Evolutionary conservation across 2,797 vertebrate species (phyloP), one percentile per base, ranked within the genome.

Genomic region (Muscicapa striata): DNA sequence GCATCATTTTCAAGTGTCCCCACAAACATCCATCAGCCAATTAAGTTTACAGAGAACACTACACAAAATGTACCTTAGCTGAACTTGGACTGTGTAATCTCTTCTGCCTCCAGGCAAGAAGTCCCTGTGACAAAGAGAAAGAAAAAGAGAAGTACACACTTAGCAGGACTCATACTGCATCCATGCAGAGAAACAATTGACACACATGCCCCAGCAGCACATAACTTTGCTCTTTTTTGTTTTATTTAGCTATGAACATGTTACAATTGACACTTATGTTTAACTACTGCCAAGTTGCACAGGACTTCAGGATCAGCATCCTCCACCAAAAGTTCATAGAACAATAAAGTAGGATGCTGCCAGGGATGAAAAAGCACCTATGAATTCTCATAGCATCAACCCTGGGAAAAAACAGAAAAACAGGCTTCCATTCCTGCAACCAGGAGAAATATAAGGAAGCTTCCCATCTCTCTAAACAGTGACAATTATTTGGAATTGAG

Each of bases 81-180:
- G 99, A 95, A 99, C 99, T 95, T 99, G 99, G 81, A 99, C 99
- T 95, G 99, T 99, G 43, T 99, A 99, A 97, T 99, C 99, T 94
- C 99, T 98, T 96, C 99, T 98, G 74, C 99, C 99, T 38, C 99
- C 99, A 38, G 99, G 99, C 90, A 99, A 98, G 94, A 99, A 99
- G 97, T 99, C 99, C 97, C 99, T 99, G 87, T 93, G 83, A 57
- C 68, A 95, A 75, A 63, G 12, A 52, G 9, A 57, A 54, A 80
- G 78, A 72, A 68, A 76, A 49, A 93, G 87, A 82, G 2, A 91
- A 72, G 75, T 8, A 18, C 6, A 13, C 11, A 16, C 38, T 97
- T 86, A 95, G 84, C n/a, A 79, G 49, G 77, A 57, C 45, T 62
- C 59, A 21, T 5, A 73, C 11, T 79, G 30, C 32, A 83, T 52